These are phyloP conservation scores for Eurystomus gularis DNA, from an alignment of 2,113 vertebrate genomes.

Conservation along the genomic window DNA sequence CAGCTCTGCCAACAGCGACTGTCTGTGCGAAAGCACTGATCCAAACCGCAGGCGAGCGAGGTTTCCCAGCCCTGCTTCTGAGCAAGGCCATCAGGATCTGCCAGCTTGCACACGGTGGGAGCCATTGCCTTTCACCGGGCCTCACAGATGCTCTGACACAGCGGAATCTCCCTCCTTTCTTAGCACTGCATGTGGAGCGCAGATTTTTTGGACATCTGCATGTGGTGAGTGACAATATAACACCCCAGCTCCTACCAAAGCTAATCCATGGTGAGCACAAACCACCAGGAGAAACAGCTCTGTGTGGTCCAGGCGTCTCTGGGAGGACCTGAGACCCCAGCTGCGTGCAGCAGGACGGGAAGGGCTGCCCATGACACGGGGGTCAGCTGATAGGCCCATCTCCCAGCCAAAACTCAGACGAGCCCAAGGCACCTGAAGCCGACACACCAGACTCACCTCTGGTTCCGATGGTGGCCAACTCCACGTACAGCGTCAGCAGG, in stretches of 20 bases:
- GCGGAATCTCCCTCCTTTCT: neutral
- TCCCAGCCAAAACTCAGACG: neutral
- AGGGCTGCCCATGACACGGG: rapidly evolving
- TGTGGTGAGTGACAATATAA: rapidly evolving
- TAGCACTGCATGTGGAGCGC: neutral
- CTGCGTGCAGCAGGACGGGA: neutral
- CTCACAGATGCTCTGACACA: constrained; percentile 24
- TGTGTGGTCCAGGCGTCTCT: rapidly evolving
- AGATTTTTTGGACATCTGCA: neutral
- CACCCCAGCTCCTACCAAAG: neutral
- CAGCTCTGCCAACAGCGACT: rapidly evolving
- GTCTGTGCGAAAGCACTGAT: neutral
- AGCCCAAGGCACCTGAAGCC: neutral
- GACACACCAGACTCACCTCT: neutral
- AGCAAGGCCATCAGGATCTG: neutral
- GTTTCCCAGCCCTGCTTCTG: neutral
- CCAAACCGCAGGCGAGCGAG: rapidly evolving
- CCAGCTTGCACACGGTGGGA: constrained; percentile 43
- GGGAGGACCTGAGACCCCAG: neutral
- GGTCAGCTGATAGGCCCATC: too few species aligned
- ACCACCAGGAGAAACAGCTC: neutral
- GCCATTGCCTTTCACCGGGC: neutral
- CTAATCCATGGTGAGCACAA: rapidly evolving
- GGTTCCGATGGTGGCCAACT: rapidly evolving
- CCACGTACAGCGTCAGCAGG: rapidly evolving